These are phyloP conservation scores for Alligator sinensis DNA, from an alignment of 2,113 vertebrate genomes.

Conservation along the genomic window DNA sequence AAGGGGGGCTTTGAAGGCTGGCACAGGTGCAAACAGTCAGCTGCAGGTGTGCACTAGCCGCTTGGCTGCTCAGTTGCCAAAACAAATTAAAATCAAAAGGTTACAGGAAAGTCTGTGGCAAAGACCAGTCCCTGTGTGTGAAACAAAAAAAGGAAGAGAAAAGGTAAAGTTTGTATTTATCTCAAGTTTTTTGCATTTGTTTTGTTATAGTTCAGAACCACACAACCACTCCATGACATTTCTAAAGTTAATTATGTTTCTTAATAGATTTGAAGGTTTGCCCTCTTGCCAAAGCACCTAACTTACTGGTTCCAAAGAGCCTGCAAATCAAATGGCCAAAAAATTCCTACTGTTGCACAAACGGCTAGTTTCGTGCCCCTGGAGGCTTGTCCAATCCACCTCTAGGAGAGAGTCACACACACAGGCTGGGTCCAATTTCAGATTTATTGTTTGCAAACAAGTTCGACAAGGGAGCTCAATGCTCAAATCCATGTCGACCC, in stretches of 20 bases:
- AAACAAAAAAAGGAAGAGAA: not conserved
- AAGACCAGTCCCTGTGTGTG: not conserved
- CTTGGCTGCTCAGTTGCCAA: conserved; percentile 23
- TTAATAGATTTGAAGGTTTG: not conserved
- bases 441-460: no score
- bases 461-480: no score
- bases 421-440: no score
- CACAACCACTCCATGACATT: not conserved
- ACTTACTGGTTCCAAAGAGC: not conserved
- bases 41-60: conserved; percentile 2
- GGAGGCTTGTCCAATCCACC: no score
- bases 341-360: not conserved
- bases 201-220: not conserved
- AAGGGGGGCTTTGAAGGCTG: conserved; percentile 7
- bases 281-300: not conserved
- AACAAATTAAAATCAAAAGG: conserved; percentile 44
- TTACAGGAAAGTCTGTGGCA: conserved; percentile 19
- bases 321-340: not conserved
- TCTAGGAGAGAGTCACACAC: no score
- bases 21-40: not conserved
- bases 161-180: not conserved
- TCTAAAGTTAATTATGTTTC: not conserved
- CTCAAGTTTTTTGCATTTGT: not conserved
- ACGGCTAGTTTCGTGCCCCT: no score
- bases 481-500: no score